These are phyloP conservation scores for Monarcha castaneiventris DNA, from an alignment of 2,113 vertebrate genomes.

Conservation along the genomic window DNA sequence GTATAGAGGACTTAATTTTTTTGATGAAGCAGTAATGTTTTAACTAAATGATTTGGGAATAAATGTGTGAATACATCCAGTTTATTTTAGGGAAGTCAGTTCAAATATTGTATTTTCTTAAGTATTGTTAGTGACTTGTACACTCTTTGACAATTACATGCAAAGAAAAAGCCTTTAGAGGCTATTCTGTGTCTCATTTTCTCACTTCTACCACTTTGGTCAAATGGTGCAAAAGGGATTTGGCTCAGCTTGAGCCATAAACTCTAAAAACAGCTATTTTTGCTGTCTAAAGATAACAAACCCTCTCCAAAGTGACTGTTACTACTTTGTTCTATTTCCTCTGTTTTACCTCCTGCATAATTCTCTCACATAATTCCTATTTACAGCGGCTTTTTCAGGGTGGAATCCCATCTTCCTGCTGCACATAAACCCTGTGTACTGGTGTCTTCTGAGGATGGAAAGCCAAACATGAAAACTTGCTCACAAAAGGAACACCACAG, in stretches of 20 bases:
- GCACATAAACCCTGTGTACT: neutral
- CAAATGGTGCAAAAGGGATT: constrained; percentile 4
- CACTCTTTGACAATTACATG: neutral
- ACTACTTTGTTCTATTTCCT: neutral
- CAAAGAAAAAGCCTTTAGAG: neutral
- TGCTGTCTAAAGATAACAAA: constrained; percentile 14
- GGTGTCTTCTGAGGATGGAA: neutral
- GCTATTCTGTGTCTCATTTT: neutral
- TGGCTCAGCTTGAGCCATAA: neutral
- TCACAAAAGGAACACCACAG: neutral
- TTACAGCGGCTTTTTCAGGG: neutral
- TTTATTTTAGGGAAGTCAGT: neutral
- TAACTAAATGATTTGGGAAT: neutral
- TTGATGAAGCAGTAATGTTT: neutral
- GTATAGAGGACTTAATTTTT: neutral
- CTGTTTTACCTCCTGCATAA: neutral
- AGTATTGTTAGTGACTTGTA: neutral
- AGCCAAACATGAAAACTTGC: neutral
- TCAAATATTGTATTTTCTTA: neutral
- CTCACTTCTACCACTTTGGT: neutral
- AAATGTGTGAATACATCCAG: neutral
- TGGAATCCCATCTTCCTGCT: neutral
- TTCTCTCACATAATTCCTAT: neutral
- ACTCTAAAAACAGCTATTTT: neutral
- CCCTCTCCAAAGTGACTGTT: neutral